Percentiles rank a stretch among this genome's conserved stretches.
Conservation (phyloP, 1,140 invertebrate genomes). For the Streblospio benedicti region DNA sequence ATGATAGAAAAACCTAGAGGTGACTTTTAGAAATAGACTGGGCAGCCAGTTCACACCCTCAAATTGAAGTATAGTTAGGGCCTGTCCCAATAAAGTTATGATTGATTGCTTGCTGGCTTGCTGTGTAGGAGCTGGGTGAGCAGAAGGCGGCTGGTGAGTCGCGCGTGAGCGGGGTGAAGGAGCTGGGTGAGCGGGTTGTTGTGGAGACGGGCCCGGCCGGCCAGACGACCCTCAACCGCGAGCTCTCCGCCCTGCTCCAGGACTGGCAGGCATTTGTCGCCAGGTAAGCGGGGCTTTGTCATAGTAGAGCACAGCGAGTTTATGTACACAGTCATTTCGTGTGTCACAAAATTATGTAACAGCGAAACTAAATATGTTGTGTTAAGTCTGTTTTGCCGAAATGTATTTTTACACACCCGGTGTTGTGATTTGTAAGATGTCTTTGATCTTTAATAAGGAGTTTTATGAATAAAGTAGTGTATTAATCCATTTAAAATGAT, state of each 20-base stretch:
- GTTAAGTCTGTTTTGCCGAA: too few relatives aligned
- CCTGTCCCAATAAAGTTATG: background rate
- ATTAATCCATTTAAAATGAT: too few relatives aligned
- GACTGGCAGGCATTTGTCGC: conserved; percentile 68
- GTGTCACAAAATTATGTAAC: too few relatives aligned
- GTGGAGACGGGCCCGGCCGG: conserved; percentile 67
- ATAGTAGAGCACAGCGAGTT: too few relatives aligned
- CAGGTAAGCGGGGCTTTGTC: conserved; percentile 54
- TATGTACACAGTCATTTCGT: too few relatives aligned
- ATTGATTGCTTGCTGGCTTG: background rate
- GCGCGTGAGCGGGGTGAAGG: conserved; percentile 30
- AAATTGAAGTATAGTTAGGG: background rate
- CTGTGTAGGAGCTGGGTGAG: conserved; percentile 28
- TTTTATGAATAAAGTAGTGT: too few relatives aligned
- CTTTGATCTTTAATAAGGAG: too few relatives aligned
- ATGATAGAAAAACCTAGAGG: conserved; percentile 82
- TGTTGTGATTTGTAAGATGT: too few relatives aligned
- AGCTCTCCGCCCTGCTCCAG: conserved; percentile 61
- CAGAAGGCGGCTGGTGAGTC: conserved; percentile 33
- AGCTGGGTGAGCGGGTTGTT: conserved; percentile 32
- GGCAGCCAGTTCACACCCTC: too few relatives aligned
- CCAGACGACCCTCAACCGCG: conserved; percentile 63
- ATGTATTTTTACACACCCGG: too few relatives aligned
- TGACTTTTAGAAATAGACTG: conserved; percentile 75
- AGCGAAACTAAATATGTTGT: too few relatives aligned